Conservation (phyloP, 2,113 vertebrate genomes). For the Lycocorax pyrrhopterus region DNA sequence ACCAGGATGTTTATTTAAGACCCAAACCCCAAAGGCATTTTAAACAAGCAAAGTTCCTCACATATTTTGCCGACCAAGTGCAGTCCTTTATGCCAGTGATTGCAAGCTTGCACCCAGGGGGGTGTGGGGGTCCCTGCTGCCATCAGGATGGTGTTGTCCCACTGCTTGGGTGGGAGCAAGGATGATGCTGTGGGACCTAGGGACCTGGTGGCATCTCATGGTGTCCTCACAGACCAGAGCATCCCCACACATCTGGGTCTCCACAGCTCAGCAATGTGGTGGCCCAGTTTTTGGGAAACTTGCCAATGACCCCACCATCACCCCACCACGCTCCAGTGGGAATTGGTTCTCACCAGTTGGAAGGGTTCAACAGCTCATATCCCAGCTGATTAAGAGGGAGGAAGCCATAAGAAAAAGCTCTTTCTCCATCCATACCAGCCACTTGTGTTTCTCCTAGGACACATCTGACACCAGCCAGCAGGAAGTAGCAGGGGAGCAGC, state of each 20-base stretch:
- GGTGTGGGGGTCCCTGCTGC: neutral
- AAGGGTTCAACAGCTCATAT: neutral
- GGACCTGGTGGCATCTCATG: neutral
- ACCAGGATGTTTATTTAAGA: conserved; percentile 42
- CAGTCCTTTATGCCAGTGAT: neutral
- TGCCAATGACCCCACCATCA: neutral
- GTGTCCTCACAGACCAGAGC: neutral
- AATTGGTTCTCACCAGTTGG: neutral
- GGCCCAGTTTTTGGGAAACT: neutral
- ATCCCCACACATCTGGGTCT: neutral
- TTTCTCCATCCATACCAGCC: neutral
- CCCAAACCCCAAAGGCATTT: conserved; percentile 30
- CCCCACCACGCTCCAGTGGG: rapidly evolving
- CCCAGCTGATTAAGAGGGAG: neutral
- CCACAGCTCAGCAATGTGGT: rapidly evolving
- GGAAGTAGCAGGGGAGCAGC: neutral
- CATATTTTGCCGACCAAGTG: neutral
- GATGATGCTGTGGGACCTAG: neutral
- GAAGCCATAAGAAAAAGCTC: neutral
- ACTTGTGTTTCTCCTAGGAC: neutral
- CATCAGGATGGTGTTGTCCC: neutral
- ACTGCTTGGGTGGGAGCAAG: rapidly evolving
- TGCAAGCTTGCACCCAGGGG: neutral
- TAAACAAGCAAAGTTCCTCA: conserved; percentile 29
- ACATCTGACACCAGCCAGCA: neutral